A percentile compares a stretch with the other conserved stretches of the same genome.
phyloP scores from a whole-genome alignment of 2,797 vertebrate genomes.

The Anabas testudineus region DNA sequence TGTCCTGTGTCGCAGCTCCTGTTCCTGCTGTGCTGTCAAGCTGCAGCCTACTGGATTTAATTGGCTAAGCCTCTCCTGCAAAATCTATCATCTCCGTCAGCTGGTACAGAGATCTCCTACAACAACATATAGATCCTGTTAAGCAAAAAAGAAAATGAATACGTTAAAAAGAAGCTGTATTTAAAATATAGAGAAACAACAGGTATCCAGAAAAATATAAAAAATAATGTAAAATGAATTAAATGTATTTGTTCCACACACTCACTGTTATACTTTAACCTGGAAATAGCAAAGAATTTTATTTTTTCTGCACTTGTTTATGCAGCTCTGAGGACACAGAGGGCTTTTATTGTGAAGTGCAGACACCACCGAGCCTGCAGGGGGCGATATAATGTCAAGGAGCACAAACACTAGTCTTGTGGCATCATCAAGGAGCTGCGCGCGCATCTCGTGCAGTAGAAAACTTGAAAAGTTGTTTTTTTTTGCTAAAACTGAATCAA shows the following conservation, averaged over 20 bases:
- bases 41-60: slow-evolving; percentile 74
- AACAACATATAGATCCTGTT: neutral
- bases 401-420: neutral
- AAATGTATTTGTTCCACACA: neutral
- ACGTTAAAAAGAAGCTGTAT: neutral
- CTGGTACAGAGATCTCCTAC: slow-evolving; percentile 19
- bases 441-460: too few relatives aligned
- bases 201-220: too few relatives aligned
- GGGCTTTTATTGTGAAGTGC: neutral
- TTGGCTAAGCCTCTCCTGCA: slow-evolving; percentile 71
- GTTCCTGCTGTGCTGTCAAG: slow-evolving; percentile 49
- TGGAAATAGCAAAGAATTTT: neutral
- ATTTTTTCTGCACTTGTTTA: neutral
- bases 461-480: too few relatives aligned
- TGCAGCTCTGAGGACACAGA: neutral
- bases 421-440: too few relatives aligned
- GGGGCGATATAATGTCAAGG: slow-evolving; percentile 6
- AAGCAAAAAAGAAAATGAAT: neutral
- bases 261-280: neutral
- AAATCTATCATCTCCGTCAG: slow-evolving; percentile 50
- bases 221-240: neutral
- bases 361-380: slow-evolving; percentile 17
- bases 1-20: slow-evolving; percentile 34
- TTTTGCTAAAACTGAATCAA: too few relatives aligned
- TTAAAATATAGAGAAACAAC: too few relatives aligned